These are phyloP conservation scores for Graphium colonna DNA, from an alignment of 2,888 invertebrate species.

Conservation along the genomic window DNA sequence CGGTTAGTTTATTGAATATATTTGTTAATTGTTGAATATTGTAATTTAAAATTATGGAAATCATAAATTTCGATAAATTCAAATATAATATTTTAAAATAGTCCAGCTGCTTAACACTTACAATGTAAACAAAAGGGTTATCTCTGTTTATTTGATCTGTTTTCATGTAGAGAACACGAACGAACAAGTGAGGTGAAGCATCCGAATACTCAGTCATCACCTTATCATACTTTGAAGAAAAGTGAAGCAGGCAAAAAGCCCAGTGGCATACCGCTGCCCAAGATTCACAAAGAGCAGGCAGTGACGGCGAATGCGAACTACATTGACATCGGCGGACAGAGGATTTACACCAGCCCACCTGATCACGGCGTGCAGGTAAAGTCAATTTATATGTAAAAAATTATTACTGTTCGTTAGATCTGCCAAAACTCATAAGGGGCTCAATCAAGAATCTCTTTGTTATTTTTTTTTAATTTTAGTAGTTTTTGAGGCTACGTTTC, in stretches of 20 bases:
- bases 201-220: slow-evolving; percentile 63
- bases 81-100: too few species aligned
- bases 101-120: too few species aligned
- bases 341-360: slow-evolving; percentile 73
- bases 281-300: slow-evolving; percentile 65
- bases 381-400: not conserved
- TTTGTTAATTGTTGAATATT: too few species aligned
- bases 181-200: slow-evolving; percentile 75
- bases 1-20: slow-evolving; percentile 54
- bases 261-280: slow-evolving; percentile 71
- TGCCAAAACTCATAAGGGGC: too few species aligned
- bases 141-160: too few species aligned
- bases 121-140: too few species aligned
- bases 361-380: slow-evolving; percentile 74
- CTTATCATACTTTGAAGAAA: slow-evolving; percentile 72
- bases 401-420: too few species aligned
- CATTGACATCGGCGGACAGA: slow-evolving; percentile 72
- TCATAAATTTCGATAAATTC: too few species aligned
- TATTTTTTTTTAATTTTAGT: too few species aligned
- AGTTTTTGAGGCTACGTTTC: too few species aligned
- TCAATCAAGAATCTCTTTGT: too few species aligned
- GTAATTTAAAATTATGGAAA: too few species aligned
- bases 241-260: slow-evolving; percentile 62
- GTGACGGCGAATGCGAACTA: slow-evolving; percentile 65
- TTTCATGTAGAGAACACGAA: slow-evolving; percentile 61